phyloP scores from a whole-genome alignment of 2,888 invertebrate species.

The Philhelius pedissequus region DNA sequence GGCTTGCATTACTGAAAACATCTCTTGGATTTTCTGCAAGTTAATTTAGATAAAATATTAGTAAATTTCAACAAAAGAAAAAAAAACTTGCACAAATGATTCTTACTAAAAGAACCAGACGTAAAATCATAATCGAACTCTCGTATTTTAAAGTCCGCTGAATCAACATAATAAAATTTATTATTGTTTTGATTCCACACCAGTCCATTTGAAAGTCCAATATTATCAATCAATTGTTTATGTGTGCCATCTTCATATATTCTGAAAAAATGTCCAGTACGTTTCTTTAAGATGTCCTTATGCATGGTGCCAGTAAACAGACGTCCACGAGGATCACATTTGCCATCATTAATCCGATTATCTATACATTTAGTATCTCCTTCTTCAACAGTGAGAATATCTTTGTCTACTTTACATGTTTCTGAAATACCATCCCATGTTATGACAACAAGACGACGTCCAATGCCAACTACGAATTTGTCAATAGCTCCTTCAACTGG shows the following conservation, averaged over 20 bases:
- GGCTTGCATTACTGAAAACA: slow-evolving; percentile 81
- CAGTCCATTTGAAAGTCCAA: slow-evolving; percentile 88
- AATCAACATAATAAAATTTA: slow-evolving; percentile 88
- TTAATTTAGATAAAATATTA: not conserved
- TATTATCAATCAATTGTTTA: slow-evolving; percentile 73
- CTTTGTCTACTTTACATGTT: slow-evolving; percentile 79
- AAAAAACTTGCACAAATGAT: too few species aligned
- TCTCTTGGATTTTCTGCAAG: slow-evolving; percentile 80
- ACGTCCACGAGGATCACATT: slow-evolving; percentile 86
- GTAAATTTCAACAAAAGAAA: too few species aligned
- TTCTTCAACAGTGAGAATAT: slow-evolving; percentile 81
- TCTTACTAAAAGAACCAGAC: slow-evolving; percentile 84
- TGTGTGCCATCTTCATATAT: slow-evolving; percentile 73
- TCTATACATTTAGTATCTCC: slow-evolving; percentile 79
- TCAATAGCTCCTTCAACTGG: slow-evolving; percentile 82
- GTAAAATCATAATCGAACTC: slow-evolving; percentile 86
- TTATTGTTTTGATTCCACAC: slow-evolving; percentile 85
- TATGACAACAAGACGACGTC: slow-evolving; percentile 82
- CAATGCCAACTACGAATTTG: slow-evolving; percentile 84
- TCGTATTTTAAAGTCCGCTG: slow-evolving; percentile 83
- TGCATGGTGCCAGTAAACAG: slow-evolving; percentile 84
- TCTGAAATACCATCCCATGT: slow-evolving; percentile 83
- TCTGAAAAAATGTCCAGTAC: slow-evolving; percentile 76
- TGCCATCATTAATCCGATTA: slow-evolving; percentile 89
- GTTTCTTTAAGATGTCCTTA: slow-evolving; percentile 74